Conservation (phyloP, 2,113 vertebrate species). For the Hemibagrus wyckioides region DNA sequence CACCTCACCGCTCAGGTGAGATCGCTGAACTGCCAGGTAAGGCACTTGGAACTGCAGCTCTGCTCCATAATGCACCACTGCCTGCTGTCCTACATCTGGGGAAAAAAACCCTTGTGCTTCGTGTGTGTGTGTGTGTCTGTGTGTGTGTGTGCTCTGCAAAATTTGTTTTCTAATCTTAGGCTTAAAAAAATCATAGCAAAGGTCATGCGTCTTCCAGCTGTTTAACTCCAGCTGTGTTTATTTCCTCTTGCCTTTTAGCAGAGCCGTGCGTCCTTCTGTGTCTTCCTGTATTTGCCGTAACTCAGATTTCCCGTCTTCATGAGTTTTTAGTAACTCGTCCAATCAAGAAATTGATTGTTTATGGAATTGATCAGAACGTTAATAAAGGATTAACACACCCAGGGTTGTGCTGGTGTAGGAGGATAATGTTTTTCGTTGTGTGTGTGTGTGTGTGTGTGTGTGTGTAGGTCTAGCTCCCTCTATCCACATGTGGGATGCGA, state of each 20-base stretch:
- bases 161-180: not conserved
- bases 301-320: not conserved
- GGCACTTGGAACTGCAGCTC: conserved; percentile 51
- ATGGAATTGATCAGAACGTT: not conserved
- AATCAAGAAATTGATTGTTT: no score
- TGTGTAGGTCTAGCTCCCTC: conserved; percentile 84
- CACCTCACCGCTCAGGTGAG: conserved; percentile 83
- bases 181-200: not conserved
- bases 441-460: conserved; percentile 8
- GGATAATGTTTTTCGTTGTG: not conserved
- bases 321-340: not conserved
- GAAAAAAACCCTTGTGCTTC: not conserved
- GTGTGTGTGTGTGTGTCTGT: not conserved
- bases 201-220: not conserved
- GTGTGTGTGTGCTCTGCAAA: not conserved
- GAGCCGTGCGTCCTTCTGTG: not conserved
- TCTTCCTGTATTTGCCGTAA: not conserved
- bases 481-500: conserved; percentile 95
- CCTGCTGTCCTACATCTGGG: not conserved
- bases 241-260: not conserved
- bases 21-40: conserved; percentile 88
- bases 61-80: conserved; percentile 40
- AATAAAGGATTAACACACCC: not conserved
- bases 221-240: not conserved
- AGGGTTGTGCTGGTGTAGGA: not conserved